These are phyloP conservation scores for Capromys pilorides DNA, from an alignment of 2,797 vertebrate genomes.

Conservation along the genomic window DNA sequence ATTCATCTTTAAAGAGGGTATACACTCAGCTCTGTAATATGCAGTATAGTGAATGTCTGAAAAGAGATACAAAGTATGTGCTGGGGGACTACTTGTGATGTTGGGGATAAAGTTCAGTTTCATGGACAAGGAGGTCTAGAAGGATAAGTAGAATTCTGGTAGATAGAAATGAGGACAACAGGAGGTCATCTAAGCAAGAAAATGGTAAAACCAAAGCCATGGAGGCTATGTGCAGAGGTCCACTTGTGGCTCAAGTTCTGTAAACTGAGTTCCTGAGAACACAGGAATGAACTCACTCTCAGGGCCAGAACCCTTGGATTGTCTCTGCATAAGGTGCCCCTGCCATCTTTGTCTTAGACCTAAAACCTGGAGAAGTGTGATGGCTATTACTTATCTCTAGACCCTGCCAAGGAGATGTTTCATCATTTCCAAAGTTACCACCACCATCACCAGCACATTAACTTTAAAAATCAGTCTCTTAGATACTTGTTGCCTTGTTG, in stretches of 20 bases:
- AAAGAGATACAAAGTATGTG: background rate
- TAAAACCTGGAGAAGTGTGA: background rate
- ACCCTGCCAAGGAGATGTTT: background rate
- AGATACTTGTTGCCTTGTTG: slow-evolving; percentile 69
- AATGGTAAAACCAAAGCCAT: background rate
- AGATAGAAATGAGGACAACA: background rate
- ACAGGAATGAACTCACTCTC: background rate
- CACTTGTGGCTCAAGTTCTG: background rate
- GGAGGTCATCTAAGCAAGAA: background rate
- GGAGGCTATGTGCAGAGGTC: background rate
- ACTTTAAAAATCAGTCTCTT: slow-evolving; percentile 51
- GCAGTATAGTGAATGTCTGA: background rate
- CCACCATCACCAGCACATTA: slow-evolving; percentile 39
- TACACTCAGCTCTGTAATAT: background rate
- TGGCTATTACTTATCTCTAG: background rate
- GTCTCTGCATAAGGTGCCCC: background rate
- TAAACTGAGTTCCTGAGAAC: background rate
- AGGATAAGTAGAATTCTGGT: background rate
- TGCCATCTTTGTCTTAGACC: background rate
- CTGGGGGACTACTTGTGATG: background rate
- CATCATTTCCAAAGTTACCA: background rate
- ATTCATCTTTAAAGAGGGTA: background rate
- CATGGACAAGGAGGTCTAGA: background rate
- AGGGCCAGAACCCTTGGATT: background rate
- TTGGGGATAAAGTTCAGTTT: background rate